Conservation (phyloP, 2,888 invertebrate species). For the Eristalis tenax region DNA sequence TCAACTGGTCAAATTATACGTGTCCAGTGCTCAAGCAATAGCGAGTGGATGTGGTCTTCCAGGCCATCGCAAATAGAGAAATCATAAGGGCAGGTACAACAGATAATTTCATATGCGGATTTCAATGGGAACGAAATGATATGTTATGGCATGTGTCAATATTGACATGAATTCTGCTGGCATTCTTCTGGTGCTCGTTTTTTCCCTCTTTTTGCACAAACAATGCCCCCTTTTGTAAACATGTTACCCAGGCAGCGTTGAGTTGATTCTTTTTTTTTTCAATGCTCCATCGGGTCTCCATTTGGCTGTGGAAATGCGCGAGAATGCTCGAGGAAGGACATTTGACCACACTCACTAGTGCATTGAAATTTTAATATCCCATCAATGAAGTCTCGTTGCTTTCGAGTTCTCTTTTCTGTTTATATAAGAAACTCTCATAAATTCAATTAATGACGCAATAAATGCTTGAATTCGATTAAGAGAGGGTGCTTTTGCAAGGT, state of each 20-base stretch:
- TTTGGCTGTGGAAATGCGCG: constrained; percentile 47
- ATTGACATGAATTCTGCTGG: constrained; percentile 63
- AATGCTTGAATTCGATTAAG: constrained; percentile 69
- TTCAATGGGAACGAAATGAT: constrained; percentile 64
- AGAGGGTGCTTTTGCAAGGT: constrained; percentile 21
- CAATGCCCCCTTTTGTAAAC: constrained; percentile 67
- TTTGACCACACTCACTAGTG: constrained; percentile 67
- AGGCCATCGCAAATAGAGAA: constrained; percentile 51
- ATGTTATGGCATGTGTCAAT: constrained; percentile 71
- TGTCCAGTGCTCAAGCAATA: neutral
- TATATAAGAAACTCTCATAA: constrained; percentile 69
- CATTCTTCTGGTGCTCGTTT: constrained; percentile 48
- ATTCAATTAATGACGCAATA: constrained; percentile 72
- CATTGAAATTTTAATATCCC: constrained; percentile 71
- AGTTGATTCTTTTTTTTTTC: constrained; percentile 29
- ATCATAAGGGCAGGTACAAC: constrained; percentile 54
- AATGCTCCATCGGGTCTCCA: constrained; percentile 30
- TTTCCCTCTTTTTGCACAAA: constrained; percentile 59
- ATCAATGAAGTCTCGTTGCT: constrained; percentile 69
- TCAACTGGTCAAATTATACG: constrained; percentile 23
- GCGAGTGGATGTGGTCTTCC: constrained; percentile 8
- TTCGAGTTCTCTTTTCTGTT: constrained; percentile 58
- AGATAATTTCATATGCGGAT: constrained; percentile 64
- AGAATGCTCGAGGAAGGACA: constrained; percentile 59
- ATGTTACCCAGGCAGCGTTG: constrained; percentile 38